Evolutionary conservation across 2,113 vertebrate genomes (phyloP).

Genomic region (Trematocara macrostoma): DNA sequence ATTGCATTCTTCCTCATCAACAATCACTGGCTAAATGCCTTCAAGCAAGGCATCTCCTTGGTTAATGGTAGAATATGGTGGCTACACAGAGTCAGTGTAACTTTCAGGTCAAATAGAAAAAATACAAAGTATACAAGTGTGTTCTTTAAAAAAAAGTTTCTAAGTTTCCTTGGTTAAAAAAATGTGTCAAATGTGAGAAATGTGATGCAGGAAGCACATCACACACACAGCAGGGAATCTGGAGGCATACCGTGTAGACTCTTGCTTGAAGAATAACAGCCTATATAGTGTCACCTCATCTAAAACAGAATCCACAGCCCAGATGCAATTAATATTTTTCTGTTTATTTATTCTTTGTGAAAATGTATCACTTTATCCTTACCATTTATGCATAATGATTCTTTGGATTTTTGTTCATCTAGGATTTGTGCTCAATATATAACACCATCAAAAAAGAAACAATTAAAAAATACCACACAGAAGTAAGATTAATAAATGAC

Average conservation of each 20-base stretch:
- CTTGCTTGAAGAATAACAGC: background rate
- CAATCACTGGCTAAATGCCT: background rate
- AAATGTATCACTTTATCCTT: background rate
- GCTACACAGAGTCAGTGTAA: background rate
- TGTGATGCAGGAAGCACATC: background rate
- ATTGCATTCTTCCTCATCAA: background rate
- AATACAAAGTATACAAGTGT: background rate
- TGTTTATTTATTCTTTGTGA: background rate
- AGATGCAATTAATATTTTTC: background rate
- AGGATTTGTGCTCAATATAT: background rate
- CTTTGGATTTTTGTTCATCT: background rate
- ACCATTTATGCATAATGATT: background rate
- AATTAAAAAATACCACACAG: background rate
- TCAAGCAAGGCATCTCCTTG: background rate
- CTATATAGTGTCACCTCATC: background rate
- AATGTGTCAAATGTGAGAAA: background rate
- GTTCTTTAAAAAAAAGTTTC: background rate
- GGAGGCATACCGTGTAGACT: background rate
- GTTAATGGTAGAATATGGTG: background rate
- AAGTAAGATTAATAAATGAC: background rate
- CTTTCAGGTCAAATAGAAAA: background rate
- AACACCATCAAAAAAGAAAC: background rate
- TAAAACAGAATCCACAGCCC: background rate
- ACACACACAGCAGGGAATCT: background rate
- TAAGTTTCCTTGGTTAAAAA: background rate